phyloP scores from a whole-genome alignment of 1,140 invertebrate genomes.

The Drosophila pseudoananassae region DNA sequence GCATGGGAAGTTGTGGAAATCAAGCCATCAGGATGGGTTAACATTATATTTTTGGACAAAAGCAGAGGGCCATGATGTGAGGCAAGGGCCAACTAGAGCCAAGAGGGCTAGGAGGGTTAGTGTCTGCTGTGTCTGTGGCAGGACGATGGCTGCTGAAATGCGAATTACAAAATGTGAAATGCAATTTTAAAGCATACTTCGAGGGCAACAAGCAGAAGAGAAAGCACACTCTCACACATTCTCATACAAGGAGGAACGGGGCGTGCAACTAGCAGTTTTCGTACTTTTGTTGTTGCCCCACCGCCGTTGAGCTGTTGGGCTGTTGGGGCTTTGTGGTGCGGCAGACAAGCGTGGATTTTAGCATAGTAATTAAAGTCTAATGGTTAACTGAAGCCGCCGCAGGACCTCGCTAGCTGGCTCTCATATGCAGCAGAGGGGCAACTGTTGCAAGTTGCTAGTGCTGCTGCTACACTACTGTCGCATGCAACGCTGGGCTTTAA shows the following conservation, averaged over 20 bases:
- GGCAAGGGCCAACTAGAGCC: background rate
- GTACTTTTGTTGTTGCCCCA: conserved; percentile 3
- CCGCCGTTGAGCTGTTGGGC: background rate
- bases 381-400: conserved; percentile 74
- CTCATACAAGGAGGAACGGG: background rate
- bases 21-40: background rate
- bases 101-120: background rate
- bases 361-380: conserved; percentile 78
- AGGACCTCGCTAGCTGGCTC: conserved; percentile 29
- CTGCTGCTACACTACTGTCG: conserved; percentile 17
- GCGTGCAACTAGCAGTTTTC: conserved; percentile 2
- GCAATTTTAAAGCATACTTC: conserved; percentile 69
- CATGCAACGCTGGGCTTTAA: conserved; percentile 75
- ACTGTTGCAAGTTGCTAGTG: conserved; percentile 14
- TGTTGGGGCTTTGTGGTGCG: conserved; percentile 48
- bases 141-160: background rate
- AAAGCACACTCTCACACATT: conserved; percentile 19
- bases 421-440: conserved; percentile 17
- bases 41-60: background rate
- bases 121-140: conserved; percentile 17
- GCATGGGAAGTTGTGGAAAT: background rate
- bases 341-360: conserved; percentile 75
- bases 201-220: conserved; percentile 59
- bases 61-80: background rate
- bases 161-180: conserved; percentile 36